Conservation (phyloP, 2,888 invertebrate species). For the Stratiomys singularior region DNA sequence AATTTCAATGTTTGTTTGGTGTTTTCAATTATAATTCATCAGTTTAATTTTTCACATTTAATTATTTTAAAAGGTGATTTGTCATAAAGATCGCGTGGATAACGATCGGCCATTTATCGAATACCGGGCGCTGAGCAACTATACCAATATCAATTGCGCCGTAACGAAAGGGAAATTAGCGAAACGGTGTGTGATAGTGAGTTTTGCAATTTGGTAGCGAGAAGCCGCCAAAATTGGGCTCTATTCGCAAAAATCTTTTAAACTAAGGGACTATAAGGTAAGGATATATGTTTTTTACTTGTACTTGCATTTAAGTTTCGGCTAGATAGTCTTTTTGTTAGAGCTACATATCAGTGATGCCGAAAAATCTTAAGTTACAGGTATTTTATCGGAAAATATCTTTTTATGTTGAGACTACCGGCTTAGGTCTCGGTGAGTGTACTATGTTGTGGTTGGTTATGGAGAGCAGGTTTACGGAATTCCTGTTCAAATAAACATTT, state of each 20-base stretch:
- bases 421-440: neutral
- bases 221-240: slow-evolving; percentile 65
- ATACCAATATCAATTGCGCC: neutral
- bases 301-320: too few relatives aligned
- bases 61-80: neutral
- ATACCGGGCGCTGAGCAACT: neutral
- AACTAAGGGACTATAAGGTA: slow-evolving; percentile 61
- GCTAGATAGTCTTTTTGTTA: too few relatives aligned
- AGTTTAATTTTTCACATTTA: neutral
- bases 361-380: too few relatives aligned
- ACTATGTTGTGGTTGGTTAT: neutral
- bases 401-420: slow-evolving; percentile 1
- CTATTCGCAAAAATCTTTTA: slow-evolving; percentile 64
- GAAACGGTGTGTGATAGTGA: neutral
- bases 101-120: neutral
- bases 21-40: too few relatives aligned
- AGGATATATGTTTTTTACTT: slow-evolving; percentile 53
- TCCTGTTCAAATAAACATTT: neutral
- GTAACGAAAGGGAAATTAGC: slow-evolving; percentile 5
- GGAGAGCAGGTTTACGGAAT: neutral
- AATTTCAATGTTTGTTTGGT: too few relatives aligned
- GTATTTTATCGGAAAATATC: too few relatives aligned
- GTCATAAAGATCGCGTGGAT: neutral
- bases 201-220: neutral
- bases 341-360: too few relatives aligned